These are phyloP conservation scores for Agrochola litura DNA, from an alignment of 2,888 invertebrate genomes.

Conservation along the genomic window DNA sequence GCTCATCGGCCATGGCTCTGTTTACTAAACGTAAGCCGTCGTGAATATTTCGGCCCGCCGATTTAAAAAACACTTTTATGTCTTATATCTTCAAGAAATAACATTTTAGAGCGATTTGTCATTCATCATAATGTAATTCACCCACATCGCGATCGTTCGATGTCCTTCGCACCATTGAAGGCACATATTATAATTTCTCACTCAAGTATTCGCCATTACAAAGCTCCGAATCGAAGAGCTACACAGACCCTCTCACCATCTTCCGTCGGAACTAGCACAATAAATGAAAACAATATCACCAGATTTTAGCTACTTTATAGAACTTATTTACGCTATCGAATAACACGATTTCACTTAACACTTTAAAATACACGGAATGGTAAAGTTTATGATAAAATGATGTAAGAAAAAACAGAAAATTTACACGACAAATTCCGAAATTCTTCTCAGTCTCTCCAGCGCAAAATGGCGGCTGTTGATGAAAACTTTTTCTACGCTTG, in stretches of 20 bases:
- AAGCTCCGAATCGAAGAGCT: conserved; percentile 93
- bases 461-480: conserved; percentile 99
- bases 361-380: conserved; percentile 91
- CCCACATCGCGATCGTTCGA: conserved; percentile 93
- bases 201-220: conserved; percentile 95
- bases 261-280: conserved; percentile 93
- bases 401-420: conserved; percentile 92
- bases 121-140: conserved; percentile 90
- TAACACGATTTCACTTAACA: conserved; percentile 90
- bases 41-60: conserved; percentile 91
- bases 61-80: conserved; percentile 90
- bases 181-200: conserved; percentile 93
- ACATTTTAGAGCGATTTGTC: conserved; percentile 90
- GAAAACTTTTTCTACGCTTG: conserved; percentile 98
- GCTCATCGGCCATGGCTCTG: conserved; percentile 98
- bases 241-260: conserved; percentile 94
- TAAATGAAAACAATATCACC: conserved; percentile 93
- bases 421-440: conserved; percentile 94
- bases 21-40: conserved; percentile 93
- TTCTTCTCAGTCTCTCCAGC: conserved; percentile 94
- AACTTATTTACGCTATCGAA: conserved; percentile 87
- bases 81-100: conserved; percentile 89
- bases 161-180: conserved; percentile 93
- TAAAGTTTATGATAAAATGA: conserved; percentile 90
- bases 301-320: conserved; percentile 88